Evolutionary conservation across 2,113 vertebrate genomes (phyloP).

Genomic region (Notiomystis cincta): DNA sequence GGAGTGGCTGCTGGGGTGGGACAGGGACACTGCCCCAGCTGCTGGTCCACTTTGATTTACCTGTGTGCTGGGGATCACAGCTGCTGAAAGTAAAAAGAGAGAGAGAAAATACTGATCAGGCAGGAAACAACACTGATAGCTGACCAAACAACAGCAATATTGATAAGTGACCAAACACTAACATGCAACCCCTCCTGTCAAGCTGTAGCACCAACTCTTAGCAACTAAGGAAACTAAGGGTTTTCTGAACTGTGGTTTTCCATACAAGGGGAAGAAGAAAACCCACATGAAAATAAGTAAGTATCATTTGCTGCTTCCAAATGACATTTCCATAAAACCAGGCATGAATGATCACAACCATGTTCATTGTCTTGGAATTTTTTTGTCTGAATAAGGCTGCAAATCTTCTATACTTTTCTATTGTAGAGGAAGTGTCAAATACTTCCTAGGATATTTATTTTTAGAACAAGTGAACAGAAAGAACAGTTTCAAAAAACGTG

Average conservation of each 20-base stretch:
- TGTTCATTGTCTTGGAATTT: not conserved
- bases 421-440: not conserved
- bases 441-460: not conserved
- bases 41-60: slow-evolving; percentile 63
- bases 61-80: slow-evolving; percentile 70
- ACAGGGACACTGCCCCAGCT: slow-evolving; percentile 64
- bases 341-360: not conserved
- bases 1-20: slow-evolving; percentile 69
- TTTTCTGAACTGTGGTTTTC: not conserved
- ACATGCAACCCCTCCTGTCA: not conserved
- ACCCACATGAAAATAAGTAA: not conserved
- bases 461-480: not conserved
- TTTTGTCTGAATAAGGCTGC: not conserved
- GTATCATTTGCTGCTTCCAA: not conserved
- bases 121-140: not conserved
- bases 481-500: not conserved
- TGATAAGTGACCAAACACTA: not conserved
- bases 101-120: not conserved
- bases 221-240: not conserved
- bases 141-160: not conserved
- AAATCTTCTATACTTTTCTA: not conserved
- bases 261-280: not conserved
- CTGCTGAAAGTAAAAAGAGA: slow-evolving; percentile 64
- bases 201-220: not conserved
- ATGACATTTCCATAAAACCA: not conserved